Percentiles rank a stretch among this genome's conserved stretches.
These are phyloP conservation scores for Drosophila multiciliata DNA, from an alignment of 2,888 invertebrate genomes.

Conservation along the genomic window DNA sequence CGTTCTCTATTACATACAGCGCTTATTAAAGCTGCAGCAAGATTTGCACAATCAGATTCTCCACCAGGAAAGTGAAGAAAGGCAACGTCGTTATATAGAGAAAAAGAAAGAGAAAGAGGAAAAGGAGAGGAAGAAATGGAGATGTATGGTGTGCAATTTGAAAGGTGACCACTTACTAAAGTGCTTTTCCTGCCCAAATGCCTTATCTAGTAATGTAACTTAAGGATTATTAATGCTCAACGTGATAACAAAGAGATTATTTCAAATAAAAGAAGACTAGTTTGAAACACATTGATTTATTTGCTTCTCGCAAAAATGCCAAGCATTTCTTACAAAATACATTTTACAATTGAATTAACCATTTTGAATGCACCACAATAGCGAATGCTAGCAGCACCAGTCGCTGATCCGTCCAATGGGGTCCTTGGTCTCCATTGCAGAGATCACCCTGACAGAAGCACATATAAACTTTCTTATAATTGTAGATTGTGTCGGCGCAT, in stretches of 20 bases:
- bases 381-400: not conserved
- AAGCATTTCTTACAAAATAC: conserved; percentile 6
- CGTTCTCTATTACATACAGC: not conserved
- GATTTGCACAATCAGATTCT: no score
- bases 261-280: not conserved
- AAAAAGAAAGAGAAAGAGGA: no score
- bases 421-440: conserved; percentile 87
- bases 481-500: conserved; percentile 94
- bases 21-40: not conserved
- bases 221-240: not conserved
- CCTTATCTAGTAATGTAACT: no score
- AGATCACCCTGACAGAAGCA: conserved; percentile 96
- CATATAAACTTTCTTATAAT: conserved; percentile 93
- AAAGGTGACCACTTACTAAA: no score
- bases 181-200: no score
- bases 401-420: not conserved
- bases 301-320: not conserved
- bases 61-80: no score
- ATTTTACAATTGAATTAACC: not conserved
- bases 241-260: not conserved
- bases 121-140: no score
- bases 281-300: not conserved
- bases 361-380: not conserved
- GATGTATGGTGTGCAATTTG: no score
- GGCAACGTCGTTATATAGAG: no score